Conservation (phyloP, 2,888 invertebrate species). For the Calliscelio sp. region DNA sequence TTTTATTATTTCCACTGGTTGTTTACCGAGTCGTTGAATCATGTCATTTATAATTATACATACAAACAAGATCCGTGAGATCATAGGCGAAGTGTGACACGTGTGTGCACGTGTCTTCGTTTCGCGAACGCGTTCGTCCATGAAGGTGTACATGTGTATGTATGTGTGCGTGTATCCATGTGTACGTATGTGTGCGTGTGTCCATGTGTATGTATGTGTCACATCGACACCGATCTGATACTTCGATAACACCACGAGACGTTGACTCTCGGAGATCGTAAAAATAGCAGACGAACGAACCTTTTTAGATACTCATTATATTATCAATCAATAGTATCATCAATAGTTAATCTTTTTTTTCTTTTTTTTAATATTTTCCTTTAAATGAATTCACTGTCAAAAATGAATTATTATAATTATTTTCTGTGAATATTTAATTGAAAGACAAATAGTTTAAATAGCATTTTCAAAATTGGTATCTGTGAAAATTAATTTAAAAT, state of each 20-base stretch:
- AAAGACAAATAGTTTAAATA: no score
- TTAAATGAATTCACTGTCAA: no score
- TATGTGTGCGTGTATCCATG: no score
- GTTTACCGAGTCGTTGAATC: constrained; percentile 65
- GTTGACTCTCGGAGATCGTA: constrained; percentile 49
- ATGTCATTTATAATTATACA: constrained; percentile 59
- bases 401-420: no score
- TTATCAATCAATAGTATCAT: constrained; percentile 31
- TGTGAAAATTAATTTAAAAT: no score
- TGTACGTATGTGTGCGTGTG: no score
- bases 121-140: constrained; percentile 34
- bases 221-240: constrained; percentile 10
- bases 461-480: no score
- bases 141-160: no score
- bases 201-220: not conserved
- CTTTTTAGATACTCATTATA: constrained; percentile 37
- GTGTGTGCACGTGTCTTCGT: constrained; percentile 47
- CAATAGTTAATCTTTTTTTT: no score
- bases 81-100: constrained; percentile 64
- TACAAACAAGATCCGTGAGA: constrained; percentile 61
- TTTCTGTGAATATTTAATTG: no score
- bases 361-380: no score
- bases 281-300: constrained; percentile 42
- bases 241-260: constrained; percentile 38
- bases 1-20: constrained; percentile 44